Evolutionary conservation across 2,797 vertebrate species (phyloP).

Genomic region (Pipistrellus kuhlii): DNA sequence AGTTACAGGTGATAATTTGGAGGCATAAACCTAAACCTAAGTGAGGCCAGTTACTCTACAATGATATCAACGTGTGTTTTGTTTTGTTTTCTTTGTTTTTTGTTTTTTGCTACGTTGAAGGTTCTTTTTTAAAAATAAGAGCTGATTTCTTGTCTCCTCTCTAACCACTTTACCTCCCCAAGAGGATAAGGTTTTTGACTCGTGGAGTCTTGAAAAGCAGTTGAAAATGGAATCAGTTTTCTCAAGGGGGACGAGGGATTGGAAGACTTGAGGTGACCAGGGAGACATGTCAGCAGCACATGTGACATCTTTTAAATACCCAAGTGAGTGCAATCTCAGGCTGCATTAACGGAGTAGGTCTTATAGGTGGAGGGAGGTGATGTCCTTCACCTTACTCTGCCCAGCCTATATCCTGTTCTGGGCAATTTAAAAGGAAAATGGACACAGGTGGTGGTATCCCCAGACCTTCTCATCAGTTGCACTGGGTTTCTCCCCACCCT

Average conservation of each 20-base stretch:
- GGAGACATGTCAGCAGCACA: not conserved
- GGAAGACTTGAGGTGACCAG: not conserved
- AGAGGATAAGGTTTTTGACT: not conserved
- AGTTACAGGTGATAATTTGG: not conserved
- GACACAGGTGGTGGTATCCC: not conserved
- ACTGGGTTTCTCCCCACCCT: not conserved
- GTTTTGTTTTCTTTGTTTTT: not conserved
- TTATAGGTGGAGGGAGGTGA: not conserved
- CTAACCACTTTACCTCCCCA: not conserved
- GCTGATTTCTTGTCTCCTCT: constrained; percentile 11
- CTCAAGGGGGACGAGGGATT: not conserved
- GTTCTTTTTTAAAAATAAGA: not conserved
- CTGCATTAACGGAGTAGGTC: not conserved
- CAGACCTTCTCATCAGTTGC: not conserved
- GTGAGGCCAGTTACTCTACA: not conserved
- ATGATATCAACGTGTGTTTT: not conserved
- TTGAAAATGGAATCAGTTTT: not conserved
- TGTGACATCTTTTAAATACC: not conserved
- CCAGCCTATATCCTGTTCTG: not conserved
- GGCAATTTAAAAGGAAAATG: not conserved
- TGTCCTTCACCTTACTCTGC: not conserved
- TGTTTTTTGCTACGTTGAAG: not conserved
- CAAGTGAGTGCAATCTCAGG: not conserved
- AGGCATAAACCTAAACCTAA: not conserved
- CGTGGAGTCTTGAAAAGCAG: not conserved